Percentiles rank a stretch among this genome's conserved stretches.
These are phyloP conservation scores for Acanthornis magna DNA, from an alignment of 2,797 vertebrate genomes.

Conservation along the genomic window DNA sequence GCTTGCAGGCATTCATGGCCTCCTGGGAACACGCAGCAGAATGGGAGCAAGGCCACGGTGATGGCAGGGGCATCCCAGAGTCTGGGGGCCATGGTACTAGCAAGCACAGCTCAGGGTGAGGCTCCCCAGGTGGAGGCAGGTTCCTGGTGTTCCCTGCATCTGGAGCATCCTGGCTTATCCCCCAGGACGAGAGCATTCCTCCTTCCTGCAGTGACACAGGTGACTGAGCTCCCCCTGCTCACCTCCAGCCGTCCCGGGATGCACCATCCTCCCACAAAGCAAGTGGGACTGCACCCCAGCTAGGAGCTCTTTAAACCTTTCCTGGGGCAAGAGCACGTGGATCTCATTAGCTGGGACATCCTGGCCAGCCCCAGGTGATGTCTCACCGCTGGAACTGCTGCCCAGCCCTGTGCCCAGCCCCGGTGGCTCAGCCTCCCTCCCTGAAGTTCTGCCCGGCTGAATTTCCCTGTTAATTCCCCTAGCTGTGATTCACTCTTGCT, in stretches of 20 bases:
- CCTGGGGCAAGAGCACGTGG: not conserved
- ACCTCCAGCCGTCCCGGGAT: not conserved
- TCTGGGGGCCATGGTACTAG: rapidly evolving
- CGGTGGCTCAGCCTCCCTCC: not conserved
- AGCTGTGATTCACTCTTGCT: not conserved
- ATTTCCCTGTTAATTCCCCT: not conserved
- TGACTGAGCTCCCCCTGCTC: not conserved
- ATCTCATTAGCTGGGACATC: not conserved
- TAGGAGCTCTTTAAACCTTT: not conserved
- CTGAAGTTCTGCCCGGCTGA: no score
- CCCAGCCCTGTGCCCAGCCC: not conserved
- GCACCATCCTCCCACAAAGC: not conserved
- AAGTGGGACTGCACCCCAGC: rapidly evolving
- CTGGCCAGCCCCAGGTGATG: not conserved
- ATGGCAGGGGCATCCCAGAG: not conserved
- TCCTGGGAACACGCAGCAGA: rapidly evolving
- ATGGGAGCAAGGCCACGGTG: not conserved
- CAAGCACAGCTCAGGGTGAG: not conserved
- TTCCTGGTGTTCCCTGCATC: not conserved
- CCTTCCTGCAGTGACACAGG: rapidly evolving
- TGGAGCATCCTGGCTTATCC: rapidly evolving
- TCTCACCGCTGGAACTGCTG: not conserved
- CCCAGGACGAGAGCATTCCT: not conserved
- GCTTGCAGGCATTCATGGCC: rapidly evolving
- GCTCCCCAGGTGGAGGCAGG: not conserved